Evolutionary conservation across 2,113 vertebrate species (phyloP).

Genomic region (Odobenus rosmarus): DNA sequence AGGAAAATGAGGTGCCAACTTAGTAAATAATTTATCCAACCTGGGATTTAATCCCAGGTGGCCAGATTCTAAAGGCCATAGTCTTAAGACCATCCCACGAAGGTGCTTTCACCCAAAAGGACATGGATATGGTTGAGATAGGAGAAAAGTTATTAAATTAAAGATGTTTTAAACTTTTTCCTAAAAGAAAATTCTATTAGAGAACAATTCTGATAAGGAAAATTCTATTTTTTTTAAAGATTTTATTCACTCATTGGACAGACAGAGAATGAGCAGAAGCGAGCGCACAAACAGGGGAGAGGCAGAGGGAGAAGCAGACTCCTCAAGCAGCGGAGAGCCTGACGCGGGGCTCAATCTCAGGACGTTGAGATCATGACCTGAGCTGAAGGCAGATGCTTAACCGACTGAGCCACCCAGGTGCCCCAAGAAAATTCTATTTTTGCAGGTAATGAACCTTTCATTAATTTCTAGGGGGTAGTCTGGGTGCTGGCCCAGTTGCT

Average conservation of each 20-base stretch:
- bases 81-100: not conserved
- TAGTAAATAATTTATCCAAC: not conserved
- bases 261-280: too few species aligned
- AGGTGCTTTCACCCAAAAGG: not conserved
- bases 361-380: too few species aligned
- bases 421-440: not conserved
- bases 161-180: not conserved
- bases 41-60: not conserved
- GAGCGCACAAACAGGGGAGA: too few species aligned
- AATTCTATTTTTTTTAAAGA: not conserved
- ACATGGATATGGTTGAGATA: not conserved
- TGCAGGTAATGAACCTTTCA: not conserved
- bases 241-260: too few species aligned
- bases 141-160: not conserved
- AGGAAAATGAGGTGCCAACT: not conserved
- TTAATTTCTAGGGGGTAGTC: not conserved
- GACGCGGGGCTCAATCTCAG: too few species aligned
- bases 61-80: not conserved
- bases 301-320: too few species aligned
- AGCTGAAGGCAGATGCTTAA: too few species aligned
- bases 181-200: not conserved
- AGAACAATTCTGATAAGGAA: not conserved
- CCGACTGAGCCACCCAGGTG: too few species aligned
- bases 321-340: fast-evolving
- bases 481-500: not conserved